These are phyloP conservation scores for Pavo muticus DNA, from an alignment of 2,113 vertebrate genomes.

Conservation along the genomic window DNA sequence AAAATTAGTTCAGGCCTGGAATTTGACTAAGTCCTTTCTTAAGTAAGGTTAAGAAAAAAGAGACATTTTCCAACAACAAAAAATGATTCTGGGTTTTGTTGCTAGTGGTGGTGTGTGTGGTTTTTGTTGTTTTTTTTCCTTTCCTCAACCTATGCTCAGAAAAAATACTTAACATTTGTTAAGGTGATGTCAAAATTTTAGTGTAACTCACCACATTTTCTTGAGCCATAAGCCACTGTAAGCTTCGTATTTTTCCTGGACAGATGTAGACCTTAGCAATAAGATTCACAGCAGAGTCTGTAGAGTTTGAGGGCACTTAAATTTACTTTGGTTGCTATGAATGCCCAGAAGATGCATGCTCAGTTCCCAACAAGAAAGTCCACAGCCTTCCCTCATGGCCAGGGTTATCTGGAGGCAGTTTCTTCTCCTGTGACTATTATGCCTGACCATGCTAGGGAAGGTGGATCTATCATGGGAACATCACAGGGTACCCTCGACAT, in stretches of 20 bases:
- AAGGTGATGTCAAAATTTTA: not conserved
- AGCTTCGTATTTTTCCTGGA: not conserved
- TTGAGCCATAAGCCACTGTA: not conserved
- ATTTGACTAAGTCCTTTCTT: not conserved
- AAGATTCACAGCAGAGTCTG: not conserved
- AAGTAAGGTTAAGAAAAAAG: not conserved
- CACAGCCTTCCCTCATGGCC: not conserved
- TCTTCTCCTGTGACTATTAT: not conserved
- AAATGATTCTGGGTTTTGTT: not conserved
- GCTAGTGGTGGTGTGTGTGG: not conserved
- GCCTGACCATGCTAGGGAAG: not conserved
- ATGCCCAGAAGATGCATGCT: not conserved
- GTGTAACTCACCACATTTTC: not conserved
- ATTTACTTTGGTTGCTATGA: not conserved
- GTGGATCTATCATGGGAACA: not conserved
- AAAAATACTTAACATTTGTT: not conserved
- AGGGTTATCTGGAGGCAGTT: not conserved
- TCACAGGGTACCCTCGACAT: accelerated
- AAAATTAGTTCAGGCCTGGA: not conserved
- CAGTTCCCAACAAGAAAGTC: not conserved
- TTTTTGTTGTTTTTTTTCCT: not conserved
- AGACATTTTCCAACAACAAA: not conserved
- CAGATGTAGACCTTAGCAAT: not conserved
- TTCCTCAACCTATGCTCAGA: not conserved
- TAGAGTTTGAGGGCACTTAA: not conserved